Base-by-base conservation (phyloP, 2,888 invertebrate genomes). In the Eristalinus sepulchralis region DNA sequence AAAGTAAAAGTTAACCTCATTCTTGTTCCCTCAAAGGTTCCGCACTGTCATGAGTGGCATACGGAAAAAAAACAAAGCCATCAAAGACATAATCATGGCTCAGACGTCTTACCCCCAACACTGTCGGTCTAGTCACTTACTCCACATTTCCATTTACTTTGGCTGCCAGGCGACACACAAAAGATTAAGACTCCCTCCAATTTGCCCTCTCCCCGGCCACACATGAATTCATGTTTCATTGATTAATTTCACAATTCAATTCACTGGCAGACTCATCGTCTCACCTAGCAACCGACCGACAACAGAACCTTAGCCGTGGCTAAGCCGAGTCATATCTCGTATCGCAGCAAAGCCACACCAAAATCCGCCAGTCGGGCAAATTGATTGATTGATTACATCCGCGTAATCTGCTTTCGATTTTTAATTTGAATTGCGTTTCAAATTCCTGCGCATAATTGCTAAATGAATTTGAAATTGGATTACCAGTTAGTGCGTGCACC, bases 381-480 rank as follows among this genome's bases (percentile, higher is more conserved):
- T 71, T 71, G 76, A 81, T 76, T 84, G 84, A 84, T 84, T 83
- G 76, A 84, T 81, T 84, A 81, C 76, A 67, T 62, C 64, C 71
- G 36, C 70, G 64, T 81, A 84, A 76, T 84, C 76, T 62, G 67
- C 66, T 72, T 81, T 80, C 59, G 63, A 71, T 71, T 84, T 84
- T 80, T 71, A 76, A 80, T 84, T 76, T 80, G 75, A 76, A 80
- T 76, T 76, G 80, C 80, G 76, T 60, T 79, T 62, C 62, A 76
- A 84, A 81, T 84, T 84, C 81, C 75, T 71, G 36, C 66, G 59
- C 71, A 84, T 72, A 84, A 84, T 84, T 84, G 84, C 67, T 76
- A 80, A 84, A 81, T 84, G 76, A 81, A 76, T 76, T 84, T 34
- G 71, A 84, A 84, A 84, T 84, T 84, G 84, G 81, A 84, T 84